Base-by-base conservation (phyloP, 2,797 vertebrate genomes). In the Rhinogobio ventralis region DNA sequence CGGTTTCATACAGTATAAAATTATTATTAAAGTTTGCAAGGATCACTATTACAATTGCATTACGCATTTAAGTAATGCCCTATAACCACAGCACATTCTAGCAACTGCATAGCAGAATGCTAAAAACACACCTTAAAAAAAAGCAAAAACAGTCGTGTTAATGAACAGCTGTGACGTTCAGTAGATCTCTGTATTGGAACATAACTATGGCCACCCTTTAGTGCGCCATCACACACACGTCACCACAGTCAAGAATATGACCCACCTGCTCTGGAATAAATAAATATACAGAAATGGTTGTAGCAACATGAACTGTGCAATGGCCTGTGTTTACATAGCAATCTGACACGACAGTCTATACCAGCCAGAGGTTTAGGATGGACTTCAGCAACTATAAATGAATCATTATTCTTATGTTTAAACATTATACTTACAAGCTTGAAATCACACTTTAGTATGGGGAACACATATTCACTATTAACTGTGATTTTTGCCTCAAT, bases 201-300 rank as follows among this genome's bases (percentile, higher is more conserved):
- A 79, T 79, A 79, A 33, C 77, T 79, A 79, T 79, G 77, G 77
- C 62, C 77, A 79, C 77, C 42, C 77, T 66, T 28, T 39, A 66
- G 17, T 64, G 77, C 10, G 9, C n/a, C 73, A 14, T 11, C 49
- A 51, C 28, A 79, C 60, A 79, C 77, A 79, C 60, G 33, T 76
- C 73, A 76, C 7, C 51, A 57, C 8, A 51, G 45, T 36, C 28
- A 49, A 23, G 62, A 66, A 66, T 51, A 79, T 51, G 25, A 11
- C 10, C 62, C 77, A 67, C 62, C 77, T 67, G 77, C 45, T 79
- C 55, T 46, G 76, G 76, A 46, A 46, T 60, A 79, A 45, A 64
- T 79, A 79, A 64, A 79, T 46, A 49, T 25, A 23, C 45, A 17
- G 0, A 51, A 20, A 73, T 19, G 14, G 23, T 64, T 64, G 28